Conservation (phyloP, 2,797 vertebrate genomes). For the Fistularia commersonii region DNA sequence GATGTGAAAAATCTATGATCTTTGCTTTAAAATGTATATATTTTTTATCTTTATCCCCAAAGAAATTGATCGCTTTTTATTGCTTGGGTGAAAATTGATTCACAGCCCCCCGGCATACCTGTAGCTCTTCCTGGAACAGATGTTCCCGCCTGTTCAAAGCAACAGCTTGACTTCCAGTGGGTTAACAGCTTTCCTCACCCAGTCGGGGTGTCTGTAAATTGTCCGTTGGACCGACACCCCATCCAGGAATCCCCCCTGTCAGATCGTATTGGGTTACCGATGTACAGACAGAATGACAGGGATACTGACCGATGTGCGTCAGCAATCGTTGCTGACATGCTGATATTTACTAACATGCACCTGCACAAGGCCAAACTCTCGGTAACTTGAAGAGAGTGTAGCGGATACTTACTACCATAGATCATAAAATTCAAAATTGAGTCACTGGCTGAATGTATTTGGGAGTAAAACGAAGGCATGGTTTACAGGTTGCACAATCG, state of each 20-base stretch:
- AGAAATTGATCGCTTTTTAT: neutral
- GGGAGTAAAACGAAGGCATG: too few relatives aligned
- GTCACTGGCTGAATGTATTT: too few relatives aligned
- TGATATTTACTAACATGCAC: conserved; percentile 21
- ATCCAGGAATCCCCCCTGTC: neutral
- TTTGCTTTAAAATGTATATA: too few relatives aligned
- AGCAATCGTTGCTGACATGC: conserved; percentile 3
- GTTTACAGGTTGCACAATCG: too few relatives aligned
- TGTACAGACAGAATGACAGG: conserved; percentile 12
- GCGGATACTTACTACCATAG: too few relatives aligned
- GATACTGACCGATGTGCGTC: conserved; percentile 20
- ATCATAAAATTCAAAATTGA: too few relatives aligned
- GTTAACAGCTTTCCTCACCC: conserved; percentile 30
- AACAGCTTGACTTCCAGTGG: conserved; percentile 19
- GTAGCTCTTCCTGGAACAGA: conserved; percentile 7
- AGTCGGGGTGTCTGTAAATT: conserved; percentile 42
- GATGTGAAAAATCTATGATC: neutral
- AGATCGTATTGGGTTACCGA: conserved; percentile 44
- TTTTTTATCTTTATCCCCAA: neutral
- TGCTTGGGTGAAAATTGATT: neutral
- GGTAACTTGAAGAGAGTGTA: too few relatives aligned
- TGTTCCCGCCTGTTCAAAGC: conserved; percentile 1
- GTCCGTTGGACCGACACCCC: conserved; percentile 6
- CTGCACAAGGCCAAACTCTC: neutral
- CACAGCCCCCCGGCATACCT: neutral